A percentile compares a stretch with the other conserved stretches of the same genome.
Evolutionary conservation across 2,113 vertebrate species (phyloP).

Genomic region (Pampusana beccarii): DNA sequence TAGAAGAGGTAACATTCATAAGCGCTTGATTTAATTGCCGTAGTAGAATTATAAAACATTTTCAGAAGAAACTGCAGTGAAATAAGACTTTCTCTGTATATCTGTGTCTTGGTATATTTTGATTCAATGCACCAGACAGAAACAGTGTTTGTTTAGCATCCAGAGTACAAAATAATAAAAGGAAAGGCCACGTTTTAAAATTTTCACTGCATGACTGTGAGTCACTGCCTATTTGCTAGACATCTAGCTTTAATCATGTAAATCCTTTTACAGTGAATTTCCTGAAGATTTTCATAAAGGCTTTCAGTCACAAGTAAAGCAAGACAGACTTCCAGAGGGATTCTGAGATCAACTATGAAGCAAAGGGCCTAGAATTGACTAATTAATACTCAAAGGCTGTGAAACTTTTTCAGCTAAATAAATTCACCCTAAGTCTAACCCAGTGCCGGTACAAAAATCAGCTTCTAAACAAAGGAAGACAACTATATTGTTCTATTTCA

Average conservation of each 20-base stretch:
- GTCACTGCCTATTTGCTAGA: slow-evolving; percentile 8
- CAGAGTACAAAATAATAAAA: neutral
- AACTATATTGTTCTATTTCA: neutral
- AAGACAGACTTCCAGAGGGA: neutral
- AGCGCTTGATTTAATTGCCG: neutral
- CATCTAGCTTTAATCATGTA: neutral
- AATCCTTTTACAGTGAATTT: slow-evolving; percentile 19
- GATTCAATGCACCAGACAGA: neutral
- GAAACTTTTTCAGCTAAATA: neutral
- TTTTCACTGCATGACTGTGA: slow-evolving; percentile 4
- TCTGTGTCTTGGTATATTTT: neutral
- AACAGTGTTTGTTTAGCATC: neutral
- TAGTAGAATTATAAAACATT: neutral
- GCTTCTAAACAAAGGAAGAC: neutral
- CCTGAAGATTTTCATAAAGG: neutral
- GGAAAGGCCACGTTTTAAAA: neutral
- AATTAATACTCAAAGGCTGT: neutral
- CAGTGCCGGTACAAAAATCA: neutral
- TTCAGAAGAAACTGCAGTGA: neutral
- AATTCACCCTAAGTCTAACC: neutral
- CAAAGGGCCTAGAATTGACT: neutral
- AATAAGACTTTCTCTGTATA: neutral
- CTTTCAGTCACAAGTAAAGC: neutral
- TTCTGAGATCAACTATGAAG: neutral
- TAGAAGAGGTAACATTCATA: neutral